These are phyloP conservation scores for Agelaius phoeniceus DNA, from an alignment of 2,113 vertebrate species.

Conservation along the genomic window DNA sequence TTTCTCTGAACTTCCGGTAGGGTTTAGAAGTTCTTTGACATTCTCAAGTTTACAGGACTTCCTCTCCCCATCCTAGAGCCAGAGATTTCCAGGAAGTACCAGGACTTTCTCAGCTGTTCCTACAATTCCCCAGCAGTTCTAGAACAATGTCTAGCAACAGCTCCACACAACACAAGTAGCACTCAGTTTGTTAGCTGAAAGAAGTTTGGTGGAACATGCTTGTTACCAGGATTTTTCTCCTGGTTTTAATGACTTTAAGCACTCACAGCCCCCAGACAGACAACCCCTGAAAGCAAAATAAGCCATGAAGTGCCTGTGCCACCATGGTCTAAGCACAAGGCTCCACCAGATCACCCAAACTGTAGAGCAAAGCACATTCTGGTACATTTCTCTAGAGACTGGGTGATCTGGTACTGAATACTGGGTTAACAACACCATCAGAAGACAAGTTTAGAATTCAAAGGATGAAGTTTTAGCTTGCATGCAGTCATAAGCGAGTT, in stretches of 20 bases:
- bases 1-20: background rate
- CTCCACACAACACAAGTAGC: background rate
- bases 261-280: background rate
- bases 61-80: accelerated
- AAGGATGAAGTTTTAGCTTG: background rate
- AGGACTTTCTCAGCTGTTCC: background rate
- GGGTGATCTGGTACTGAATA: background rate
- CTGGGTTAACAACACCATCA: background rate
- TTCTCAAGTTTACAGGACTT: background rate
- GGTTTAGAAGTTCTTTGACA: background rate
- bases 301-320: background rate
- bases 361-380: background rate
- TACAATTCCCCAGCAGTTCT: background rate
- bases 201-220: background rate
- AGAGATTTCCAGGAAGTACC: background rate
- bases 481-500: background rate
- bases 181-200: background rate
- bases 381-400: background rate
- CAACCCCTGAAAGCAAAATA: background rate
- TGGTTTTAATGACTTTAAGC: background rate
- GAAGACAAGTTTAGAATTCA: background rate
- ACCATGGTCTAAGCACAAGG: background rate
- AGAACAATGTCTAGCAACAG: background rate
- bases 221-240: background rate
- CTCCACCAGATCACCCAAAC: background rate